Conservation (phyloP, 2,113 vertebrate genomes). For the Empidonax alnorum region DNA sequence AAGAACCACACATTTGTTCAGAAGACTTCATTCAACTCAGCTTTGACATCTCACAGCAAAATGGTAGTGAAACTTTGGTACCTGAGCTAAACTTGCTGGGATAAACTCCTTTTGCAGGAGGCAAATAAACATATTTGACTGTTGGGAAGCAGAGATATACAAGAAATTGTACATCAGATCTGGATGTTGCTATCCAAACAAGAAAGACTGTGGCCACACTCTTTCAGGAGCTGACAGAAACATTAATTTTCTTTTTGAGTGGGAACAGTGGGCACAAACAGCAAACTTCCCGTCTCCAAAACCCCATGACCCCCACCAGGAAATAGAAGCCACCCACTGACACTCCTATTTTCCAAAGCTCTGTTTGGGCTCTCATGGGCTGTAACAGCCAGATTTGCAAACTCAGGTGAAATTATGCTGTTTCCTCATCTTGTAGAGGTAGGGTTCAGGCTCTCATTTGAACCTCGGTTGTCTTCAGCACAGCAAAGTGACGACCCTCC, state of each 20-base stretch:
- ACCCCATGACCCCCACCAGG: not conserved
- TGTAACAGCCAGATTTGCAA: not conserved
- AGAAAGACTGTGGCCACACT: not conserved
- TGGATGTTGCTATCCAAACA: not conserved
- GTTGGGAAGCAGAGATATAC: not conserved
- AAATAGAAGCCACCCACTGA: rapidly evolving
- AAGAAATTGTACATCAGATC: not conserved
- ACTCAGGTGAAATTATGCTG: not conserved
- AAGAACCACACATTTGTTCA: not conserved
- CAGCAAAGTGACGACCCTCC: rapidly evolving
- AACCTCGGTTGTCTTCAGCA: not conserved
- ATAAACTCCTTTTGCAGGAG: not conserved
- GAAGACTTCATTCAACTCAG: not conserved
- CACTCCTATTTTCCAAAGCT: not conserved
- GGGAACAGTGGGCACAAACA: not conserved
- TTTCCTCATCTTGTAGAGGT: not conserved
- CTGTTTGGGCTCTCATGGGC: rapidly evolving
- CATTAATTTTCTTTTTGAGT: rapidly evolving
- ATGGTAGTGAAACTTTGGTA: not conserved
- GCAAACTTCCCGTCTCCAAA: not conserved
- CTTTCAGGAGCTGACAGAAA: not conserved
- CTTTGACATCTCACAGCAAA: not conserved
- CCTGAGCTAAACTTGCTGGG: not conserved
- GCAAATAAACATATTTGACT: not conserved
- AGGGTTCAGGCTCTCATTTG: not conserved